Evolutionary conservation across 1,140 invertebrate genomes (phyloP).

Genomic region (Nephila pilipes): DNA sequence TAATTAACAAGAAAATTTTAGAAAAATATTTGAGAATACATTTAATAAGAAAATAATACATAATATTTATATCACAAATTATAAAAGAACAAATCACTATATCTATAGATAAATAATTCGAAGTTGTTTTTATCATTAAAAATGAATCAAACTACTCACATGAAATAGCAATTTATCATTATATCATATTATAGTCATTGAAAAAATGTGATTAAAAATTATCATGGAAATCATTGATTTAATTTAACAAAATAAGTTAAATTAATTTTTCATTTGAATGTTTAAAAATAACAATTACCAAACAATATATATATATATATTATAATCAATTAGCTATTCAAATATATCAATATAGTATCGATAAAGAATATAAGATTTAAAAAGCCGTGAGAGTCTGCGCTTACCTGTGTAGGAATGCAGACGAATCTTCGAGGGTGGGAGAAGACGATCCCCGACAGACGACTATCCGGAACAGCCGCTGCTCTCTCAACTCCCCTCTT

Average conservation of each 20-base stretch:
- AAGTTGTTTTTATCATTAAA: no score
- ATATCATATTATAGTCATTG: no score
- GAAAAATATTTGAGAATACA: no score
- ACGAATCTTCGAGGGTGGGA: conserved; percentile 18
- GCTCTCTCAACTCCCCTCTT: background rate
- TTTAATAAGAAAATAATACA: no score
- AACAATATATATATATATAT: background rate
- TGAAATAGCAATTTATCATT: no score
- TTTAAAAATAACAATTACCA: background rate
- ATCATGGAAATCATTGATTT: background rate
- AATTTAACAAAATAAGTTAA: background rate
- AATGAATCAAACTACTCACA: no score
- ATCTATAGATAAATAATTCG: no score
- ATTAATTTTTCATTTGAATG: background rate
- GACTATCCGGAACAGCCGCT: background rate
- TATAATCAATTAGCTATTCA: background rate
- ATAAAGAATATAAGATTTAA: background rate
- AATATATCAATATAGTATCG: background rate
- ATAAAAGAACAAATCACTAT: no score
- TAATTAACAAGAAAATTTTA: no score
- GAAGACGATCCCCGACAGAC: conserved; percentile 25
- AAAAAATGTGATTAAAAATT: background rate
- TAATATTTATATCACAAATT: no score
- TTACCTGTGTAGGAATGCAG: conserved; percentile 47
- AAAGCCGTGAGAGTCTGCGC: background rate